phyloP scores from a whole-genome alignment of 2,797 vertebrate species.

The Petrocephalus schoutedeni region DNA sequence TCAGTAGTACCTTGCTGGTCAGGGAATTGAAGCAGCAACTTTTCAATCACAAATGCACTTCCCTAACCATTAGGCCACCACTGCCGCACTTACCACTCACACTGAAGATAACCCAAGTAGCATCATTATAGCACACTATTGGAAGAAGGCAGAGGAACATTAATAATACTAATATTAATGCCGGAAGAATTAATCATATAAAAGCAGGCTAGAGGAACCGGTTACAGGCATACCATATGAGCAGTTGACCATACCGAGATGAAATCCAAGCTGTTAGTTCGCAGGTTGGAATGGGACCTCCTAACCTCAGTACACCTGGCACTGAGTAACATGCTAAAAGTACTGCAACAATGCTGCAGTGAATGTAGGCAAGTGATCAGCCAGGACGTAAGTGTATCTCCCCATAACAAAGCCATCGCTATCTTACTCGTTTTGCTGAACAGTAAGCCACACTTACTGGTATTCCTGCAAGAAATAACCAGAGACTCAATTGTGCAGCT shows the following conservation, averaged over 20 bases:
- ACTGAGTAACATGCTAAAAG: neutral
- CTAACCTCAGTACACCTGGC: neutral
- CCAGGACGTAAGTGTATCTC: neutral
- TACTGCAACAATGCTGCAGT: neutral
- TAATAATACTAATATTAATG: neutral
- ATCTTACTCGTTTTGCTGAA: neutral
- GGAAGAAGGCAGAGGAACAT: neutral
- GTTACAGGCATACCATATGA: neutral
- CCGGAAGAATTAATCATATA: neutral
- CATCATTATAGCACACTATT: neutral
- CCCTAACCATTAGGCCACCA: no score
- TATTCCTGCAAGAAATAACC: neutral
- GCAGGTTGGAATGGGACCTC: neutral
- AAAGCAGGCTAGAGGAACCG: neutral
- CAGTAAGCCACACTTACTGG: neutral
- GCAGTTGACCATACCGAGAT: neutral
- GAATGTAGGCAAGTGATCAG: neutral
- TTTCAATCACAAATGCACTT: no score
- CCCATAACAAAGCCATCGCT: neutral
- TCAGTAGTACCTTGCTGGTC: no score
- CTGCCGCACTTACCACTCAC: neutral
- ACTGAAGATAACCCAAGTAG: neutral
- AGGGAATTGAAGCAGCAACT: no score
- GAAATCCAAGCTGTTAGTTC: neutral
- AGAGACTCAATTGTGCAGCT: neutral